Evolutionary conservation across 2,797 vertebrate genomes (phyloP), one percentile per base, ranked within the genome.

Genomic region (Microhierax caerulescens): DNA sequence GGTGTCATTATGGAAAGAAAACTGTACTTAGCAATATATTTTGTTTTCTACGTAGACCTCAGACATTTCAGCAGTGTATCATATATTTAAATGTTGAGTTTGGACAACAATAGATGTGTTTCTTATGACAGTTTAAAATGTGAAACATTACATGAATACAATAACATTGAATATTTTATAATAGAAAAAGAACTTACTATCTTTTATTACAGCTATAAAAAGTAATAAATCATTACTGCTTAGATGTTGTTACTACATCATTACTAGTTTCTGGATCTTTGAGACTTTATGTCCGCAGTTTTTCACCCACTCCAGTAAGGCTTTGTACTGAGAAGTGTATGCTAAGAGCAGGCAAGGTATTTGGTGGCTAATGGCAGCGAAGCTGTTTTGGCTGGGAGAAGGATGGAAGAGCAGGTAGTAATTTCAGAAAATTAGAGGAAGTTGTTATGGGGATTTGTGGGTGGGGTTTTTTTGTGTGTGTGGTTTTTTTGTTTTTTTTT

Each of bases 161-260:
- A 27, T 80, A 93, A 50, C 59, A 30, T 16, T 94, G 92, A 93
- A 86, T 96, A 77, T 94, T 98, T 97, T 90, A 94, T 87, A 78
- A 69, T 34, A 86, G 23, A 22, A 80, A 87, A 95, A 93, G 54
- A 91, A 32, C 27, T 3, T 27, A 79, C 25, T 65, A 21, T 83
- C 69, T 95, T 94, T 93, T 95, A 86, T 50, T 74, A 51, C 23
- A 92, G 16, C 54, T 43, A 59, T 83, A 72, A 79, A 93, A 90
- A n/a, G 50, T 63, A 53, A 94, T 93, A 63, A 63, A 8, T 97
- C 88, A 57, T 73, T 83, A 10, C 47, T 90, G 27, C 21, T 70
- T 36, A 21, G 0, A 0, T 32, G 70, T 39, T 92, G 50, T 86
- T 79, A 51, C 32, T 65, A 2, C 32, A 37, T 75, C 30, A 9